Evolutionary conservation across 2,888 invertebrate genomes (phyloP).

Genomic region (Lasioglossum pauxillum): DNA sequence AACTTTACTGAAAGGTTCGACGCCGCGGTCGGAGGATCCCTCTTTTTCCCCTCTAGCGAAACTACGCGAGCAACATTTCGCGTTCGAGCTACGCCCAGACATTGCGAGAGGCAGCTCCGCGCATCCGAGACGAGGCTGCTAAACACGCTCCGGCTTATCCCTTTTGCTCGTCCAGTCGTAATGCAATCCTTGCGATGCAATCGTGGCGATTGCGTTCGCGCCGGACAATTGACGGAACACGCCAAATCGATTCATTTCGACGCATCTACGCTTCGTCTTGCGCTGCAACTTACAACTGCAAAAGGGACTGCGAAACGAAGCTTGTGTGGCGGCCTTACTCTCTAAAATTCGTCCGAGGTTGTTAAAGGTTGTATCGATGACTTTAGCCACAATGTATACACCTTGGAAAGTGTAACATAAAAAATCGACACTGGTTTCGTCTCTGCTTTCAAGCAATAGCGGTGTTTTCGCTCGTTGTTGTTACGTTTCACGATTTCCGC

Average conservation of each 20-base stretch:
- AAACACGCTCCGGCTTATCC: not conserved
- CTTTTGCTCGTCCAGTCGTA: not conserved
- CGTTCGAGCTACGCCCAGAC: not conserved
- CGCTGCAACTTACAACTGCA: not conserved
- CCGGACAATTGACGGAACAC: not conserved
- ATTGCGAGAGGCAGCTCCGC: not conserved
- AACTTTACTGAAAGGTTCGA: not conserved
- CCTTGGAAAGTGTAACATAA: not conserved
- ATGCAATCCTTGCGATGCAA: not conserved
- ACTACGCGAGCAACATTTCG: not conserved
- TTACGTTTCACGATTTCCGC: not conserved
- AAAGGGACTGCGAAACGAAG: not conserved
- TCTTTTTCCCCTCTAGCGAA: not conserved
- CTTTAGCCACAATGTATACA: too few relatives aligned
- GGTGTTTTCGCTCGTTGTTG: not conserved
- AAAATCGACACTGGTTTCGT: not conserved
- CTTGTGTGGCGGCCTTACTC: not conserved
- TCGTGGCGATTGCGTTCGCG: not conserved
- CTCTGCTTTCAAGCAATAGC: not conserved
- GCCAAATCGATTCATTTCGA: not conserved
- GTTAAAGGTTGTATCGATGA: too few relatives aligned
- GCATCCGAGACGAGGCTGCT: not conserved
- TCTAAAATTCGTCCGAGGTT: too few relatives aligned
- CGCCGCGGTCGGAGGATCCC: not conserved
- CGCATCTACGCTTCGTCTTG: not conserved